These are phyloP conservation scores for Cecropterus lyciades DNA, from an alignment of 1,140 invertebrate species.

Conservation along the genomic window DNA sequence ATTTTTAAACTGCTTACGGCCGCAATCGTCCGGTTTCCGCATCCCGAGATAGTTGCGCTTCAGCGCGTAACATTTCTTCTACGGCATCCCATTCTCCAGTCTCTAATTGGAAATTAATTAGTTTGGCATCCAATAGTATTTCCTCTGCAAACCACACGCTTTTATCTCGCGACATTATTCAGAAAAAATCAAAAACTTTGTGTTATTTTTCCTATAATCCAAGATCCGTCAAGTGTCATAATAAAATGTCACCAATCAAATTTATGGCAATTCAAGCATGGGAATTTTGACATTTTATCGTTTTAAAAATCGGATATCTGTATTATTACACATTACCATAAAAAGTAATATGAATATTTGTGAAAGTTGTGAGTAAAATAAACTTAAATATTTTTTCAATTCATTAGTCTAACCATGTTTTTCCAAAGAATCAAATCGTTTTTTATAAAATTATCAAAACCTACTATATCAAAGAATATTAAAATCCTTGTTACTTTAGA, in stretches of 20 bases:
- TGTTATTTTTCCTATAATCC: neutral
- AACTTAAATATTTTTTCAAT: too few relatives aligned
- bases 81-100: slow-evolving; percentile 81
- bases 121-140: slow-evolving; percentile 80
- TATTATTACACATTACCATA: too few relatives aligned
- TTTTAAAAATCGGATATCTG: too few relatives aligned
- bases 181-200: neutral
- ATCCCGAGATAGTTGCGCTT: slow-evolving; percentile 79
- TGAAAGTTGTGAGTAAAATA: too few relatives aligned
- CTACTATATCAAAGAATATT: too few relatives aligned
- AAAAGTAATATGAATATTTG: too few relatives aligned
- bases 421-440: too few relatives aligned
- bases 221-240: neutral
- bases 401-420: too few relatives aligned
- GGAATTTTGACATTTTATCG: too few relatives aligned
- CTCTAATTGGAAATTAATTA: slow-evolving; percentile 81
- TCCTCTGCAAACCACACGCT: slow-evolving; percentile 83
- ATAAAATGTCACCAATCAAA: neutral
- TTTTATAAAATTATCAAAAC: too few relatives aligned
- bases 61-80: slow-evolving; percentile 81
- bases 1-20: slow-evolving; percentile 60
- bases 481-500: neutral
- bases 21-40: slow-evolving; percentile 80
- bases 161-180: slow-evolving; percentile 82
- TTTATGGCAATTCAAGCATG: too few relatives aligned